These are phyloP conservation scores for Aphelocoma californica DNA, from an alignment of 2,797 vertebrate species.

Conservation along the genomic window DNA sequence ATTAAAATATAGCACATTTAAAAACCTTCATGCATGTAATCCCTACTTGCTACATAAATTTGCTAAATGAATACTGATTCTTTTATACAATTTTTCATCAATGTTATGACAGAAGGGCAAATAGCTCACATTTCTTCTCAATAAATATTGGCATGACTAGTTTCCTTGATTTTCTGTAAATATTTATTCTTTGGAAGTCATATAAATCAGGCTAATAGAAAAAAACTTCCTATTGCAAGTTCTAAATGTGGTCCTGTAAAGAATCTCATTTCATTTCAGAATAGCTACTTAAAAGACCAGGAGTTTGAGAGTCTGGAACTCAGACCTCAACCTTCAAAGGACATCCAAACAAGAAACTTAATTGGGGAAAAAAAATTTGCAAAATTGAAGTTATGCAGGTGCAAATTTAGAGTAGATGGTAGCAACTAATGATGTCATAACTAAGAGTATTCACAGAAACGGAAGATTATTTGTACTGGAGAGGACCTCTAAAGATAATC, in stretches of 20 bases:
- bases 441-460: not conserved
- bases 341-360: not conserved
- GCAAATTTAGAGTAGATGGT: not conserved
- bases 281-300: not conserved
- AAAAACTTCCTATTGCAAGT: not conserved
- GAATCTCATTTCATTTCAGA: not conserved
- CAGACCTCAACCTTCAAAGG: not conserved
- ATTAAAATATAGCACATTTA: not conserved
- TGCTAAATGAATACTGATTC: not conserved
- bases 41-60: not conserved
- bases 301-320: not conserved
- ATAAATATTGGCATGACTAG: not conserved
- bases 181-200: not conserved
- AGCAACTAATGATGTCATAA: not conserved
- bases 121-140: not conserved
- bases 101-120: not conserved
- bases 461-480: not conserved
- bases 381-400: not conserved
- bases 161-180: not conserved
- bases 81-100: not conserved
- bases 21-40: not conserved
- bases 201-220: not conserved
- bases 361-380: not conserved
- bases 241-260: not conserved
- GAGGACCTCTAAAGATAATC: not conserved